Evolutionary conservation across 1,140 invertebrate genomes (phyloP), one percentile per base, ranked within the genome.

Genomic region (Drosophila bipectinata): DNA sequence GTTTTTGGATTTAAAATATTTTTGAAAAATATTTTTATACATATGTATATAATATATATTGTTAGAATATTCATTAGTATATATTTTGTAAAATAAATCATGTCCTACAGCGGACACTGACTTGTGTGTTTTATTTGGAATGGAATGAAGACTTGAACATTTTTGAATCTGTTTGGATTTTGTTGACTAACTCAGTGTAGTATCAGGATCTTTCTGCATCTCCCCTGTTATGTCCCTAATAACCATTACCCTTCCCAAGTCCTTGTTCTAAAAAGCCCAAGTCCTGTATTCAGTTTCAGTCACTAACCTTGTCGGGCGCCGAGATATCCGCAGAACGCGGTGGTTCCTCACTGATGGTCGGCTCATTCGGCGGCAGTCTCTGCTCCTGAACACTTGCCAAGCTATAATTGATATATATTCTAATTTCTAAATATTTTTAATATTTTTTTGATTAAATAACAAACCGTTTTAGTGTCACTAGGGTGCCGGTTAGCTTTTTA

Each of bases 381-480:
- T 98, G 97, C 92, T 98, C 97, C 94, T 98, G 97, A 34, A 98
- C 98, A 90, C 97, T 98, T 41, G 98, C 97, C 92, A 98, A 94
- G 90, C 98, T 98, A 18, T 8, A 44, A 44, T 14, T 37, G 0
- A 37, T 37, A n/a, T 37, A 12, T 37, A 12, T 0, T 37, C 18
- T 18, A 18, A 18, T 18, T 18, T 18, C 18, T 18, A 18, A 18
- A 18, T 18, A 18, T 37, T 32, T 3, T 32, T 32, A 10, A 10
- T 9, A 9, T 32, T 32, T 9, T 37, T 9, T 10, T 15, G 6
- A 18, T 18, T 18, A 8, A 18, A 8, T 9, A 15, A 72, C 68
- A 72, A 94, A 99, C 98, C 98, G 96, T 95, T 99, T 99, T 18
- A 99, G 93, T 49, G 98, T 99, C 45, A 99, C 98, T 71, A 99